Percentiles rank a stretch among this genome's conserved stretches.
These are phyloP conservation scores for Vesta saturnalis DNA, from an alignment of 2,888 invertebrate genomes.

Conservation along the genomic window DNA sequence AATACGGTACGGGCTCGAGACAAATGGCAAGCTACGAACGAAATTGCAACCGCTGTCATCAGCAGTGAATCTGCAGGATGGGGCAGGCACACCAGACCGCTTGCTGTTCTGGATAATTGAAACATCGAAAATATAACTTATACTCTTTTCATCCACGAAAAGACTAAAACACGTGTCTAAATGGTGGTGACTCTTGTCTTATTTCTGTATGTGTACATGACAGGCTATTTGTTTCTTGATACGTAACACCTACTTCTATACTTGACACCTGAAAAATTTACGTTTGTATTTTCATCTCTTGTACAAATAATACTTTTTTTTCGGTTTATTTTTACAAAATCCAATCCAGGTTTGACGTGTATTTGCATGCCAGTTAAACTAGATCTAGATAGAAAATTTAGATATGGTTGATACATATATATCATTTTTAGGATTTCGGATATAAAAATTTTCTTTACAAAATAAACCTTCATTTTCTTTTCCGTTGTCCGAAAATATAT, in stretches of 20 bases:
- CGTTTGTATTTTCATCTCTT: constrained; percentile 35
- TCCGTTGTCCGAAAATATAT: too few relatives aligned
- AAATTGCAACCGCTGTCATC: constrained; percentile 39
- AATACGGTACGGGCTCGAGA: constrained; percentile 32
- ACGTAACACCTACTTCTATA: constrained; percentile 31
- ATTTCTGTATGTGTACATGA: constrained; percentile 33
- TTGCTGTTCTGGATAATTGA: constrained; percentile 34
- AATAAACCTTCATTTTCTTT: too few relatives aligned
- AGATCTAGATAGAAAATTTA: constrained; percentile 11
- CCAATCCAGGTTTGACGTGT: constrained; percentile 25
- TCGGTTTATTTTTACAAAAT: constrained; percentile 28
- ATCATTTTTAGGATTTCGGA: background rate
- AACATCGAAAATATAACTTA: constrained; percentile 31
- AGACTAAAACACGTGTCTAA: constrained; percentile 20
- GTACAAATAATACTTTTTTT: constrained; percentile 31
- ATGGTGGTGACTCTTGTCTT: constrained; percentile 30
- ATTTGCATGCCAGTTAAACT: constrained; percentile 9
- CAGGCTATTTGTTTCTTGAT: constrained; percentile 36
- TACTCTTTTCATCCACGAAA: constrained; percentile 21
- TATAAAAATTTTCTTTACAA: too few relatives aligned
- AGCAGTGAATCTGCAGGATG: constrained; percentile 33
- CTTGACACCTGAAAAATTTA: constrained; percentile 38
- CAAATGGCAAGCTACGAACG: constrained; percentile 35
- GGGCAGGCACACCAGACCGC: constrained; percentile 24
- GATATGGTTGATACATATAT: background rate